Evolutionary conservation across 2,113 vertebrate genomes (phyloP), one percentile per base, ranked within the genome.

Genomic region (Ancistrus triradiatus): DNA sequence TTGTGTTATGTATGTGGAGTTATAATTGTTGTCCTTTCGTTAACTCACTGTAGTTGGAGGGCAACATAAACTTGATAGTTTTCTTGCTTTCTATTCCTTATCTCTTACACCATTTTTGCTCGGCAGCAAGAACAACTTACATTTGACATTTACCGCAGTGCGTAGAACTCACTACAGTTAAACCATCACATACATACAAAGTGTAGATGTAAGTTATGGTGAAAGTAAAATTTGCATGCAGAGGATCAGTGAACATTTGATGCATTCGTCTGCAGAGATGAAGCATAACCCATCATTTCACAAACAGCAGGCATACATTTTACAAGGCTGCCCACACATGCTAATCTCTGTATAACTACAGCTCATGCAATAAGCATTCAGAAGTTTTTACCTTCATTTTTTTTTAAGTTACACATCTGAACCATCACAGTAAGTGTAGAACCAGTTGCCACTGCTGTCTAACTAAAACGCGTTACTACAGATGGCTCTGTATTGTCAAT

Each of bases 321-420:
- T 76, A 73, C 66, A 60, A 24, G 21, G 60, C 64, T 53, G 63
- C 78, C 80, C 62, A 80, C 78, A 80, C 68, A 70, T 40, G 38
- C 49, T 68, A 57, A 63, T 66, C 70, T 76, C 50, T 59, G 59
- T 55, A 42, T 60, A 33, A 68, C 58, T 28, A 48, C 46, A 60
- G 66, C 62, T 77, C 75, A 72, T 60, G 60, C 75, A 76, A 78
- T 57, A 50, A 52, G 57, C 48, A 63, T 57, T 24, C 46, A 37
- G 24, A 40, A 28, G 50, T 35, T 69, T 48, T 50, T 22, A 59
- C n/a, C 42, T 52, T 35, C 63, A 56, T 63, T 73, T 68, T 37
- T 11, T 13, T 11, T 13, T 11, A 67, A 46, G 22, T 40, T 63
- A 57, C 57, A 31, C 51, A 48, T 24, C 42, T 65, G 44, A 48